Percentiles rank a stretch among this genome's conserved stretches.
phyloP scores from a whole-genome alignment of 35 echinoderm and acorn worm genomes.

The Ptychodera flava region DNA sequence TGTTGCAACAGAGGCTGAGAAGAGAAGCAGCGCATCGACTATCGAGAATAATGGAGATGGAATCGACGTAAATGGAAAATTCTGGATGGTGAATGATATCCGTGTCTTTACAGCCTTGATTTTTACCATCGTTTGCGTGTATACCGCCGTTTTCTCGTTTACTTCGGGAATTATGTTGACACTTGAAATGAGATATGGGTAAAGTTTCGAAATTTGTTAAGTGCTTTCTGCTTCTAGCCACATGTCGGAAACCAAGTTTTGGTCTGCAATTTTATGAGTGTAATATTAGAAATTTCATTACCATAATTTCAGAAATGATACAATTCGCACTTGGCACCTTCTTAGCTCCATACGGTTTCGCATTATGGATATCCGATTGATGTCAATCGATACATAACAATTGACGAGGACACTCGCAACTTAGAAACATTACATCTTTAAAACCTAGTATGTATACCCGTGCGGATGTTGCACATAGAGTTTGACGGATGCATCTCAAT shows the following conservation, averaged over 20 bases:
- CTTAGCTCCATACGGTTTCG: background rate
- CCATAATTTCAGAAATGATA: background rate
- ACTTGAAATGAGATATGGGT: background rate
- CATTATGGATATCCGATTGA: too few relatives aligned
- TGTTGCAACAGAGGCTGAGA: too few relatives aligned
- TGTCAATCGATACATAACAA: too few relatives aligned
- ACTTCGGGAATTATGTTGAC: background rate
- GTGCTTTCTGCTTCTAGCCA: too few relatives aligned
- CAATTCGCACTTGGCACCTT: background rate
- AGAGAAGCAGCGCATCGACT: too few relatives aligned
- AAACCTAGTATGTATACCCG: too few relatives aligned
- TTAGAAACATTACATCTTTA: too few relatives aligned
- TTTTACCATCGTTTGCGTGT: background rate
- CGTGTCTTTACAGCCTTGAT: background rate
- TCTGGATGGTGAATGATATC: background rate
- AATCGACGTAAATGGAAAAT: background rate
- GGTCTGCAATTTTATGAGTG: background rate
- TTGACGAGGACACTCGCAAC: too few relatives aligned
- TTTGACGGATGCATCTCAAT: too few relatives aligned
- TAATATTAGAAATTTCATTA: background rate
- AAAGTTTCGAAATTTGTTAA: too few relatives aligned
- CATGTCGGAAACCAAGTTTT: background rate
- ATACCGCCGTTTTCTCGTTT: background rate
- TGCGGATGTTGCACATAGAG: too few relatives aligned
- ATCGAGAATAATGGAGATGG: too few relatives aligned